phyloP scores from a whole-genome alignment of 2,888 invertebrate genomes.

The Sclerodermus sp. region DNA sequence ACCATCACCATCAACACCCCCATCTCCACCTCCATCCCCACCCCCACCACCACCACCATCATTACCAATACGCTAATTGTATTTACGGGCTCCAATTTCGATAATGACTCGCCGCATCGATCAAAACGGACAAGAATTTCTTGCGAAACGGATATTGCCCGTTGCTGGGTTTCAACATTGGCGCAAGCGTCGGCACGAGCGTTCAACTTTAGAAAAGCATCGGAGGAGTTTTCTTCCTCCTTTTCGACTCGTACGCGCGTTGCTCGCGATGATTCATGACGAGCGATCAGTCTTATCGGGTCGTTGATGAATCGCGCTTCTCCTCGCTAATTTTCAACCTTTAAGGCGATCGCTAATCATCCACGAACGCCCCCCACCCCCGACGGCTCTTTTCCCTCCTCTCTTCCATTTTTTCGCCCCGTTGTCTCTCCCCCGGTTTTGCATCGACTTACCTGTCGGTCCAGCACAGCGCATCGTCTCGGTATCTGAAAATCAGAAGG shows the following conservation, averaged over 20 bases:
- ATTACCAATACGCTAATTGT: background rate
- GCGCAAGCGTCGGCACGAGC: no score
- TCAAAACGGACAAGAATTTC: background rate
- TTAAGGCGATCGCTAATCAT: background rate
- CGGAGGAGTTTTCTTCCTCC: background rate
- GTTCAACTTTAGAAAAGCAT: background rate
- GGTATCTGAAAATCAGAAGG: slow-evolving; percentile 71
- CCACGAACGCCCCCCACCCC: no score
- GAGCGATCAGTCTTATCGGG: slow-evolving; percentile 1
- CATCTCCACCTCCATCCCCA: no score
- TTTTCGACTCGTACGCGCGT: background rate
- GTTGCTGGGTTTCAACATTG: no score
- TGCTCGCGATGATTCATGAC: background rate
- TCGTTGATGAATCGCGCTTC: background rate
- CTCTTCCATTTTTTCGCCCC: no score
- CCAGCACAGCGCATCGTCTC: slow-evolving; percentile 87
- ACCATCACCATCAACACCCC: no score
- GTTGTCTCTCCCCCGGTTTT: no score
- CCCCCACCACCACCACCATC: no score
- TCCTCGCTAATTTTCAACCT: background rate
- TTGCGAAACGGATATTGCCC: background rate
- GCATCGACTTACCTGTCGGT: slow-evolving; percentile 76
- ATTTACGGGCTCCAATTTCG: background rate
- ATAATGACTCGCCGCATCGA: background rate
- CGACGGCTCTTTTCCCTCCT: no score